Evolutionary conservation across 2,113 vertebrate genomes (phyloP), one percentile per base, ranked within the genome.

Genomic region (Anas platyrhynchos): DNA sequence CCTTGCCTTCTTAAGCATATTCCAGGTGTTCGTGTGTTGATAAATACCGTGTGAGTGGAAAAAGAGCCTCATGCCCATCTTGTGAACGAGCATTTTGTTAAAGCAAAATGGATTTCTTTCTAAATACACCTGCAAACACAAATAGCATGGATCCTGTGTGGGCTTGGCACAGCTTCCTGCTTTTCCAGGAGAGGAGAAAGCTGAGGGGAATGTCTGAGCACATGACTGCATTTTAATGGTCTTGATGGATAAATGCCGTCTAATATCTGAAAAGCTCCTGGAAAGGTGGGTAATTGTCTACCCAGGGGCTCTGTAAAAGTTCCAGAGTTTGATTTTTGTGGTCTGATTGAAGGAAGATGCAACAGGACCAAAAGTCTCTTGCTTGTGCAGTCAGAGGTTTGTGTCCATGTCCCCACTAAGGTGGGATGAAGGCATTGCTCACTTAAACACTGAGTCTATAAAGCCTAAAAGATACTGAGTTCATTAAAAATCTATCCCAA

Each of bases 241-340:
- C 44, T 80, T 83, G 62, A 17, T 8, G 50, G 22, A n/a, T 36
- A 34, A 29, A 63, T 52, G 75, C 67, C 59, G 79, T 6, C 54
- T 56, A 15, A 1, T 22, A 21, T 11, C 11, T 43, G 67, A 5
- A 2, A 13, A 32, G 5, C 27, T 83, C 27, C 36, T 86, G 55
- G 34, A 1, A 71, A 16, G 54, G 13, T 55, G 26, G 32, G 21
- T 22, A 0, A 0, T 29, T 56, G 22, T 48, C n/a, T 48, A 11
- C 48, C 52, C 67, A 3, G 0, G 7, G 32, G 38, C 10, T n/a
- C 58, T 65, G 1, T n/a, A 10, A 59, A 8, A 6, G 7, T 13
- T 46, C 0, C 11, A 26, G 1, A 15, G 10, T 68, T 54, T 10
- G 26, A 31, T n/a, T 16, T 6, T 23, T 31, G 41, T 22, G 34